Conservation (phyloP, 2,797 vertebrate species). For the Phrynocephalus forsythii region DNA sequence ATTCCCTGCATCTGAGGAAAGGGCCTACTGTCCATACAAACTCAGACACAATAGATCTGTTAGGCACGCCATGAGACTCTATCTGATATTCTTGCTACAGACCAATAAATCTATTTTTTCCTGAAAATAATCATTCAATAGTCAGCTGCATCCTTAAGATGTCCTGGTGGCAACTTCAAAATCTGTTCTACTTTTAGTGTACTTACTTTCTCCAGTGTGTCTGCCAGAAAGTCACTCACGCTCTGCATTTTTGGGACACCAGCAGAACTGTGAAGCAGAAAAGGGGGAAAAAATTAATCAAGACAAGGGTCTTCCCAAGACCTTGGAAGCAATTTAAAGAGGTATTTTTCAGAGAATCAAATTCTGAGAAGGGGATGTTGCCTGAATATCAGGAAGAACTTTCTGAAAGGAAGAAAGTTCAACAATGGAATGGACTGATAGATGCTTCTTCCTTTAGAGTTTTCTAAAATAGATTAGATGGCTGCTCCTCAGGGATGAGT, state of each 20-base stretch:
- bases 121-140: neutral
- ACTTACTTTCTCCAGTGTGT: conserved; percentile 88
- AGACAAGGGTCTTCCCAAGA: conserved; percentile 3
- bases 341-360: too few relatives aligned
- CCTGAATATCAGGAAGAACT: too few relatives aligned
- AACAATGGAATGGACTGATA: too few relatives aligned
- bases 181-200: neutral
- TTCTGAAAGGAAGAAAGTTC: too few relatives aligned
- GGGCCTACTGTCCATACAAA: neutral
- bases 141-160: neutral
- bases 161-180: neutral
- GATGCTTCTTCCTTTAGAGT: too few relatives aligned
- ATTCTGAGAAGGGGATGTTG: too few relatives aligned
- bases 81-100: neutral
- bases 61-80: neutral
- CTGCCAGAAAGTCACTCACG: conserved; percentile 78
- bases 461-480: too few relatives aligned
- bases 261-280: conserved; percentile 69
- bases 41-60: neutral
- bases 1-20: neutral
- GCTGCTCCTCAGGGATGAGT: too few relatives aligned
- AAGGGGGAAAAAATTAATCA: conserved; percentile 37
- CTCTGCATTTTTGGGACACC: conserved; percentile 83
- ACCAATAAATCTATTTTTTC: neutral
- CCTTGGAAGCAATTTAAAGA: neutral